phyloP scores from a whole-genome alignment of 2,113 vertebrate genomes.

The Gavia stellata region DNA sequence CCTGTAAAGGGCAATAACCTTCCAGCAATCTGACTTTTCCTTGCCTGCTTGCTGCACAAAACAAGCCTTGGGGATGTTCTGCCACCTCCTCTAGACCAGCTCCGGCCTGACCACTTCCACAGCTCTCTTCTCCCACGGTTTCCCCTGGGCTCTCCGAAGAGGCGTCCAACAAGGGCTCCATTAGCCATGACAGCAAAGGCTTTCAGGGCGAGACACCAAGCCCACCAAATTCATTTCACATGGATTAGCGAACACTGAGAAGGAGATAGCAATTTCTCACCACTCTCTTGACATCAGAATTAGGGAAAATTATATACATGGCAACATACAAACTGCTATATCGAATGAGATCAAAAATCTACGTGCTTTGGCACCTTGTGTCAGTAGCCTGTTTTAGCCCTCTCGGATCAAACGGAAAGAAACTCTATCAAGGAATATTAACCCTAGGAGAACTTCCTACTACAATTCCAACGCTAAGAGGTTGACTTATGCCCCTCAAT shows the following conservation, averaged over 20 bases:
- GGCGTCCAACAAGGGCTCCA: background rate
- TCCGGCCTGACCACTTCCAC: background rate
- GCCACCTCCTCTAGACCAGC: background rate
- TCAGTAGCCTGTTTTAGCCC: background rate
- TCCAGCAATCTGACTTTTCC: background rate
- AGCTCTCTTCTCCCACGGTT: background rate
- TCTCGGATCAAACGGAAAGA: background rate
- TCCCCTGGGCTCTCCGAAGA: background rate
- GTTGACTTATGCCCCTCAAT: background rate
- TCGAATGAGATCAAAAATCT: background rate
- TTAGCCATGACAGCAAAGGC: background rate
- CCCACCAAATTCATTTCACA: background rate
- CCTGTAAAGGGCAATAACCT: background rate
- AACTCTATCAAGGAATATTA: background rate
- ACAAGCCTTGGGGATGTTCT: background rate
- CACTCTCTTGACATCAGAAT: background rate
- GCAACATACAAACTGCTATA: background rate
- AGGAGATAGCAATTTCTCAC: background rate
- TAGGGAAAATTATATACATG: background rate
- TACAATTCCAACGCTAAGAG: background rate
- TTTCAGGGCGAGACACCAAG: background rate
- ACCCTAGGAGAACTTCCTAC: background rate
- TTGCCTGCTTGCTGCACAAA: background rate
- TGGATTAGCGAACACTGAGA: background rate
- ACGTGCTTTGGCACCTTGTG: background rate